Evolutionary conservation across 2,888 invertebrate species (phyloP), one percentile per base, ranked within the genome.

Genomic region (Agrilus cyanescens): DNA sequence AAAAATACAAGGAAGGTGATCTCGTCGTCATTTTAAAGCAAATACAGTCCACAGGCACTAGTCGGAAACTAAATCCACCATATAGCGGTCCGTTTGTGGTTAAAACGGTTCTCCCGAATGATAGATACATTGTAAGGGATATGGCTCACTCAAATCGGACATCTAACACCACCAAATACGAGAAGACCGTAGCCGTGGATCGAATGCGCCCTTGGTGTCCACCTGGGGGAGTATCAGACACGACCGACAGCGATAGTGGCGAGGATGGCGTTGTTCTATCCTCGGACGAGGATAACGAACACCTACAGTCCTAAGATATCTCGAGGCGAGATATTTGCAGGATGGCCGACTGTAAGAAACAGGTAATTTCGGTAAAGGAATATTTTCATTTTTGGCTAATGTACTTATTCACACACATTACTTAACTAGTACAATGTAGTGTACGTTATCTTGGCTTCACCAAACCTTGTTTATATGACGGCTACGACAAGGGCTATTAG

Each of bases 101-200:
- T 8, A 48, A 50, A 32, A 32, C 13, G 6, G 48, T 51, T 3
- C 30, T 50, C 32, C 44, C 45, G 7, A 49, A 49, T 35, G 52
- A 52, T 35, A 29, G 50, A 16, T 52, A 52, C 33, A 8, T 44
- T 12, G 48, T 52, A 6, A 16, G 33, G 25, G 49, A 50, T 32
- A 46, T 51, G 39, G n/a, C 29, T n/a, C 40, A 41, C 18, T 46
- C 44, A 4, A 31, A 15, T 12, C 20, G 51, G 14, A 49, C 43
- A 3, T 33, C 16, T 2, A 29, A 39, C 35, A 25, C 25, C 32
- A 33, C 46, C 8, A 44, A 37, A 5, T 53, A 53, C 39, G 45
- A 48, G 14, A 47, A 41, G n/a, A 47, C 46, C 8, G 34, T 53
- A 10, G 47, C 51, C 4, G 46, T 50, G 2, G 51, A 53, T 39